phyloP scores from a whole-genome alignment of 2,888 invertebrate species.

The Cryptocephalus moraei region DNA sequence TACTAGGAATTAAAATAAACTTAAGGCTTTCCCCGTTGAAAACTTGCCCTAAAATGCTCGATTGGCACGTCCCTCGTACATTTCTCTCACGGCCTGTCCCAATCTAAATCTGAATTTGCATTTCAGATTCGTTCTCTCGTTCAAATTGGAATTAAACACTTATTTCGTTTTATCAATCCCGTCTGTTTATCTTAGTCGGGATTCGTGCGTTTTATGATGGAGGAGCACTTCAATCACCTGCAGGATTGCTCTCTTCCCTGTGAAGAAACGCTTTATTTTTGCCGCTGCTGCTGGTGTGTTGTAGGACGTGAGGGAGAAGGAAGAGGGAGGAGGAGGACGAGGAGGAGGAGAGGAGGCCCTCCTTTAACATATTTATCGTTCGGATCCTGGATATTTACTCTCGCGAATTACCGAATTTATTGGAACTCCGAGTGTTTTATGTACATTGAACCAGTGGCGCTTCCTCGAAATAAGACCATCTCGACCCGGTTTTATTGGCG shows the following conservation, averaged over 20 bases:
- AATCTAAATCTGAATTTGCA: constrained; percentile 37
- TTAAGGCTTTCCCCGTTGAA: too few species aligned
- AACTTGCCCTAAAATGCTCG: too few species aligned
- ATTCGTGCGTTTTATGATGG: constrained; percentile 22
- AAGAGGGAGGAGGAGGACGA: too few species aligned
- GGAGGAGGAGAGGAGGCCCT: neutral
- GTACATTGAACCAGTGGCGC: too few species aligned
- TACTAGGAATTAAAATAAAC: too few species aligned
- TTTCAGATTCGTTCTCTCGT: constrained; percentile 35
- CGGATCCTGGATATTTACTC: constrained; percentile 6
- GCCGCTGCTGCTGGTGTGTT: too few species aligned
- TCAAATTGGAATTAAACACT: constrained; percentile 37
- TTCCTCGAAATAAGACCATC: too few species aligned
- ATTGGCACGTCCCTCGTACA: constrained; percentile 7
- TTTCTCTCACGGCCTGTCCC: neutral
- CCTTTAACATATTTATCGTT: constrained; percentile 5
- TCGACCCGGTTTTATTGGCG: too few species aligned
- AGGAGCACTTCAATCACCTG: constrained; percentile 30
- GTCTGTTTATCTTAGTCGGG: constrained; percentile 27
- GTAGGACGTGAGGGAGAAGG: too few species aligned
- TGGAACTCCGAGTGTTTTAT: neutral
- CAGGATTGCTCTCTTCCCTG: constrained; percentile 14
- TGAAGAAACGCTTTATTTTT: too few species aligned
- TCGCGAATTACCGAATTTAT: constrained; percentile 2
- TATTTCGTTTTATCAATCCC: constrained; percentile 34